phyloP scores from a whole-genome alignment of 2,888 invertebrate genomes.

The Noctua janthina region DNA sequence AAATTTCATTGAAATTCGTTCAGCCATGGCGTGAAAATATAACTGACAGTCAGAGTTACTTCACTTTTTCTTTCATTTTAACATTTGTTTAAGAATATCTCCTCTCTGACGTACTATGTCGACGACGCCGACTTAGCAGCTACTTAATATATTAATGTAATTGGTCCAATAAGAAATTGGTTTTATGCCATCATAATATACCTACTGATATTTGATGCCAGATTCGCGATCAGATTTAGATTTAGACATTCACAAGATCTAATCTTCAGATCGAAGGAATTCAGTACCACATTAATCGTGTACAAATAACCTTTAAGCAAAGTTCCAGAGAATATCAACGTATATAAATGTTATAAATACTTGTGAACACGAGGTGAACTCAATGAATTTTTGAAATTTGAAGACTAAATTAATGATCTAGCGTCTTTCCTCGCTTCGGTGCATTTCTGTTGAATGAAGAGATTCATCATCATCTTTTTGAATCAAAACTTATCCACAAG shows the following conservation, averaged over 20 bases:
- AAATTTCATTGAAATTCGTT: too few species aligned
- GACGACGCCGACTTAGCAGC: neutral
- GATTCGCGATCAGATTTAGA: constrained; percentile 56
- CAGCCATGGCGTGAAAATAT: too few species aligned
- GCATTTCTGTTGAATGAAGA: constrained; percentile 20
- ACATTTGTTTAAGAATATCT: neutral
- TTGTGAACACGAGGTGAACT: neutral
- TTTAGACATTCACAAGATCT: constrained; percentile 47
- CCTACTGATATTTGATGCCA: constrained; percentile 12
- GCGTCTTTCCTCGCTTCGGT: neutral
- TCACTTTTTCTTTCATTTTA: neutral
- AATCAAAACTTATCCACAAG: neutral
- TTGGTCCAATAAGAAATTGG: neutral
- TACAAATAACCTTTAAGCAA: constrained; percentile 57
- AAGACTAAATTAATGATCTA: constrained; percentile 1
- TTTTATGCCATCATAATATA: neutral
- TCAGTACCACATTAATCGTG: constrained; percentile 41
- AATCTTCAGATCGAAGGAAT: constrained; percentile 49
- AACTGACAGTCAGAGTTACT: too few species aligned
- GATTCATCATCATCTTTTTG: neutral
- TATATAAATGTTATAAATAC: constrained; percentile 14
- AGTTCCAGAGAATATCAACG: constrained; percentile 32
- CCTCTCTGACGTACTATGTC: neutral
- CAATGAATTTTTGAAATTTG: constrained; percentile 19
- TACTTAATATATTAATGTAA: neutral